phyloP scores from a whole-genome alignment of 1,140 invertebrate species.

The Cylas formicarius region DNA sequence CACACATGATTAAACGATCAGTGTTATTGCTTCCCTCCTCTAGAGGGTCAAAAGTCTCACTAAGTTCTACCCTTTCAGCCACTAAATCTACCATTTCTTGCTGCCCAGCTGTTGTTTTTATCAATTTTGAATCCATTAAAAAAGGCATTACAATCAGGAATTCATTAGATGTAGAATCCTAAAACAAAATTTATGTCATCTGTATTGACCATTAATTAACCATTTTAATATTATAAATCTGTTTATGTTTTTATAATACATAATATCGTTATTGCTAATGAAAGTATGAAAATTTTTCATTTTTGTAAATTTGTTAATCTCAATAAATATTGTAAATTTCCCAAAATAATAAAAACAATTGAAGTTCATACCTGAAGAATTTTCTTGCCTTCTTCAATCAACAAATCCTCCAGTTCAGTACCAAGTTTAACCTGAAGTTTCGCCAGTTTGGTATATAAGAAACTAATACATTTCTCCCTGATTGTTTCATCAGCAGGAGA shows the following conservation, averaged over 20 bases:
- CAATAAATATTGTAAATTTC: not conserved
- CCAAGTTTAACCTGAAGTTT: constrained; percentile 73
- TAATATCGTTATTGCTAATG: too few relatives aligned
- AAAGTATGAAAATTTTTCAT: too few relatives aligned
- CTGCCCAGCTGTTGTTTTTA: constrained; percentile 73
- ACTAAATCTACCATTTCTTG: constrained; percentile 81
- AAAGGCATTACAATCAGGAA: constrained; percentile 85
- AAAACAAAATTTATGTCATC: constrained; percentile 9
- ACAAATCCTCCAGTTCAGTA: constrained; percentile 78
- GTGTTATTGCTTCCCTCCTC: constrained; percentile 69
- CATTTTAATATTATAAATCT: too few relatives aligned
- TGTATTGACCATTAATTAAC: not conserved
- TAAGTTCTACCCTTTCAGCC: constrained; percentile 71
- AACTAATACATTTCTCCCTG: constrained; percentile 82
- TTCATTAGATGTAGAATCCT: constrained; percentile 59
- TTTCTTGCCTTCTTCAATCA: constrained; percentile 83
- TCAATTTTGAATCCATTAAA: constrained; percentile 69
- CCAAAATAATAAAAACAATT: not conserved
- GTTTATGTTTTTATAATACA: too few relatives aligned
- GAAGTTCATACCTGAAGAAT: constrained; percentile 57
- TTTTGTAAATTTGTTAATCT: too few relatives aligned
- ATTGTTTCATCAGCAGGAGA: constrained; percentile 70
- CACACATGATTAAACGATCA: constrained; percentile 76
- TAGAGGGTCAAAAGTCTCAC: constrained; percentile 65
- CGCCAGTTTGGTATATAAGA: constrained; percentile 71